Conservation (phyloP, 2,113 vertebrate species). For the Struthidea cinerea region DNA sequence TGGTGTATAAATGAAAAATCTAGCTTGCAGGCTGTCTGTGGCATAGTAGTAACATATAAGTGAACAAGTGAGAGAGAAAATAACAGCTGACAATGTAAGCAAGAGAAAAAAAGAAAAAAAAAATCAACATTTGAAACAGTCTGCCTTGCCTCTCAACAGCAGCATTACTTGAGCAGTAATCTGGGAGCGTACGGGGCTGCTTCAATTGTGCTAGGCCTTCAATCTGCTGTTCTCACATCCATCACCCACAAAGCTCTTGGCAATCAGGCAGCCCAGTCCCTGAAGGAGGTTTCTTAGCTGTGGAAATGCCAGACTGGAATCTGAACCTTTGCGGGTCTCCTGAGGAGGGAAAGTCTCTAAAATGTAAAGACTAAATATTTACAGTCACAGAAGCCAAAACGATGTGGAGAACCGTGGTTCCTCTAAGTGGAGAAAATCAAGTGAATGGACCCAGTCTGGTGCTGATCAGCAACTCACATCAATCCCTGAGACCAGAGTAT, state of each 20-base stretch:
- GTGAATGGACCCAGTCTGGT: background rate
- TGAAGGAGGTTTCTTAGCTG: background rate
- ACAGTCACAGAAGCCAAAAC: background rate
- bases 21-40: background rate
- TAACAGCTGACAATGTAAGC: background rate
- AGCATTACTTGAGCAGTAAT: background rate
- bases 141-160: background rate
- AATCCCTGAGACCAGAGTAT: background rate
- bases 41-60: background rate
- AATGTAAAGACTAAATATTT: background rate
- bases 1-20: background rate
- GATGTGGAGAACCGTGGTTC: background rate
- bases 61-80: background rate
- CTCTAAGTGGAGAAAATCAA: background rate
- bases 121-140: background rate
- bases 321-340: background rate
- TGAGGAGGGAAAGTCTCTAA: background rate
- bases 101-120: background rate
- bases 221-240: background rate
- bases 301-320: background rate
- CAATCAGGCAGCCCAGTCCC: background rate
- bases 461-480: background rate
- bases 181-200: accelerated
- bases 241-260: background rate
- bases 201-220: background rate